phyloP scores from a whole-genome alignment of 2,113 vertebrate species.

The Scolopax mira region DNA sequence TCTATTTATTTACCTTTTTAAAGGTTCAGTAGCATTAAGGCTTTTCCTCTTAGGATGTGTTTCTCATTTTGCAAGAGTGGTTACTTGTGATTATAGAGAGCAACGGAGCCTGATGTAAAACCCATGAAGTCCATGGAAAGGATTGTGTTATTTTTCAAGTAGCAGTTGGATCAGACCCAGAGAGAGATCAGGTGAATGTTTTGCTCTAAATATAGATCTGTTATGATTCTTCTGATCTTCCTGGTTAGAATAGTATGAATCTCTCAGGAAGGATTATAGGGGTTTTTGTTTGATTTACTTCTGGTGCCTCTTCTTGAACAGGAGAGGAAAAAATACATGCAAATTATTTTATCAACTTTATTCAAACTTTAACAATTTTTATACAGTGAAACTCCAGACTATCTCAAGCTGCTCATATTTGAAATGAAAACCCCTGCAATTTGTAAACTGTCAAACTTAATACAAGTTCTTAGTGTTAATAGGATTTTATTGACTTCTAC shows the following conservation, averaged over 20 bases:
- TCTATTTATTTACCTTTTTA: slow-evolving; percentile 36
- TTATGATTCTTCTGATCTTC: background rate
- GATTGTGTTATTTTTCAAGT: background rate
- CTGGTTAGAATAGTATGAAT: background rate
- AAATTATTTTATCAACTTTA: background rate
- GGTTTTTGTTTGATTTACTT: slow-evolving; percentile 10
- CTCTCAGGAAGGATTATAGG: slow-evolving; percentile 10
- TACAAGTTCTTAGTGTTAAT: slow-evolving; percentile 49
- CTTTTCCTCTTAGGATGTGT: background rate
- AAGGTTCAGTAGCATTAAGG: slow-evolving; percentile 23
- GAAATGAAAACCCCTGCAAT: slow-evolving; percentile 52
- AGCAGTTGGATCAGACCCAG: background rate
- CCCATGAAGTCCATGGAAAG: background rate
- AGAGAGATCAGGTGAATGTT: background rate
- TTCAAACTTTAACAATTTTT: slow-evolving; percentile 1
- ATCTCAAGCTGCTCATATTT: slow-evolving; percentile 5
- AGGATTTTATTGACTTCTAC: slow-evolving; percentile 59
- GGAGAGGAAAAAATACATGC: background rate
- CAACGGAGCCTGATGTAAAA: background rate
- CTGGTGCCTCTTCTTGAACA: background rate
- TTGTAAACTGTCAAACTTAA: slow-evolving; percentile 60
- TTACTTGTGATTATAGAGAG: background rate
- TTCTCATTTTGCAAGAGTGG: slow-evolving; percentile 1
- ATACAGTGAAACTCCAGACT: background rate
- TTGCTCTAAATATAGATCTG: background rate